phyloP scores from a whole-genome alignment of 1,140 invertebrate species.

The Drosophila murphyi region DNA sequence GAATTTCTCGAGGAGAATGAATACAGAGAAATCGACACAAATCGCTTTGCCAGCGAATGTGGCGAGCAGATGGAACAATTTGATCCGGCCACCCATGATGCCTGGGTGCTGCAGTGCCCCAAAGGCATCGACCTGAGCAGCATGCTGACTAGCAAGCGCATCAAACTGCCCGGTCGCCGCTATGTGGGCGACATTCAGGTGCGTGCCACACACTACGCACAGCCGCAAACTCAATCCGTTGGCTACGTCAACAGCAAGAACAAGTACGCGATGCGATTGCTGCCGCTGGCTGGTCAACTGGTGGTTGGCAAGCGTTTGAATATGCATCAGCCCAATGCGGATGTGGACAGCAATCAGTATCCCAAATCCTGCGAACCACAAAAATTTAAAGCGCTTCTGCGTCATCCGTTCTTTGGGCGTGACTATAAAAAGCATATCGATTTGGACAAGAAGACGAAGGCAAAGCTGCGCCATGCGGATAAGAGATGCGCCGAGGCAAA shows the following conservation, averaged over 20 bases:
- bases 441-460: slow-evolving; percentile 14
- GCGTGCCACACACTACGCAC: slow-evolving; percentile 19
- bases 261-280: slow-evolving; percentile 25
- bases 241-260: slow-evolving; percentile 55
- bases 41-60: slow-evolving; percentile 12
- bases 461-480: slow-evolving; percentile 29
- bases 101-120: slow-evolving; percentile 66
- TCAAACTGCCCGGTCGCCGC: slow-evolving; percentile 63
- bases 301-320: slow-evolving; percentile 53
- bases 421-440: slow-evolving; percentile 50
- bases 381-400: slow-evolving; percentile 25
- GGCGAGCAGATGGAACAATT: slow-evolving; percentile 26
- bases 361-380: slow-evolving; percentile 16
- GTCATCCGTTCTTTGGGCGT: slow-evolving; percentile 66
- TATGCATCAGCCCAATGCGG: neutral
- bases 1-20: slow-evolving; percentile 46
- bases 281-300: slow-evolving; percentile 42
- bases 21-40: neutral
- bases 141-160: slow-evolving; percentile 30
- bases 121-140: slow-evolving; percentile 32
- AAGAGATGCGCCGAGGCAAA: neutral
- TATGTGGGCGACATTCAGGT: slow-evolving; percentile 48
- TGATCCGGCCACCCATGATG: slow-evolving; percentile 49
- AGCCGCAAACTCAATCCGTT: slow-evolving; percentile 17
- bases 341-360: neutral